Evolutionary conservation across 2,113 vertebrate genomes (phyloP), one percentile per base, ranked within the genome.

Genomic region (Gymnogyps californianus): DNA sequence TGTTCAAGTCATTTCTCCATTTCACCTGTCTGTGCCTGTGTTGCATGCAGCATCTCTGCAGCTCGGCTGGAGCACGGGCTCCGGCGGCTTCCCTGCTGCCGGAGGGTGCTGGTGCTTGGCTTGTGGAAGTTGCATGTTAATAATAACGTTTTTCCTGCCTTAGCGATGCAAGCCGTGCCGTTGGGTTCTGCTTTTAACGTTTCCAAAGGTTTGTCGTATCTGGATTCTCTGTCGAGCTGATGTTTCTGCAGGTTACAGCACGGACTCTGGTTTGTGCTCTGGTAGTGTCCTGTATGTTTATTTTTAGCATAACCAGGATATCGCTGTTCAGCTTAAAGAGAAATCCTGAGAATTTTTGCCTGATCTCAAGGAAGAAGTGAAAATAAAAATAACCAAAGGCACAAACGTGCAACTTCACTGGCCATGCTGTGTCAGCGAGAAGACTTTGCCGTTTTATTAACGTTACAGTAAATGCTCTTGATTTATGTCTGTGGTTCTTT

Each of bases 31-130:
- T 38, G 14, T 75, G 92, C 70, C 76, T 46, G 61, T 7, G 57
- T 58, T 42, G 55, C 38, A 81, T 72, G 96, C 94, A 49, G 91
- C 57, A 36, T 20, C 77, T n/a, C 78, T 81, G 86, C 91, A 13
- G 83, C 83, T 59, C 52, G 9, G 12, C 54, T 5, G 40, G 75
- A 36, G 59, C 32, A 58, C 20, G 57, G 75, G 75, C 67, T 36
- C 36, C 19, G 18, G 42, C 4, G 38, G 12, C 40, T 9, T 49
- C 31, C 46, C 32, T 3, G 75, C 69, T 22, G 57, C 81, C 8
- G 28, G n/a, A 8, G 42, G 16, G 16, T 3, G 51, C 18, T 2
- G n/a, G 14, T 16, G 58, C 89, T 42, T 18, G 57, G 19, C 49
- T 20, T 20, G 26, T 36, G 47, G 69, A 70, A 70, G 55, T 65